Conservation (phyloP, 2,113 vertebrate genomes). For the Sarotherodon lohbergeri region DNA sequence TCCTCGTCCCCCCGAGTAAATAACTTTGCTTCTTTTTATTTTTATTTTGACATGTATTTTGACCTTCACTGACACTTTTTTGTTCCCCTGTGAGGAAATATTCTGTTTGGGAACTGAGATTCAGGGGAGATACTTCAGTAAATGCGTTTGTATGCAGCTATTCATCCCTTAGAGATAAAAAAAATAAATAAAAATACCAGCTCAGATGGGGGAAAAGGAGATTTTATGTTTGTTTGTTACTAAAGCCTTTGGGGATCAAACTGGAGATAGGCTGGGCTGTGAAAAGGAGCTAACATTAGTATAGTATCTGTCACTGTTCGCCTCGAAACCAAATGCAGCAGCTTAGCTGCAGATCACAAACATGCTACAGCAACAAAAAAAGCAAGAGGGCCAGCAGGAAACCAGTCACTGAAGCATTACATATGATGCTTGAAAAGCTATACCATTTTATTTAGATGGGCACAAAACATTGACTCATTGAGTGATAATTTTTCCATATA, state of each 20-base stretch:
- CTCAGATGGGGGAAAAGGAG: slow-evolving; percentile 23
- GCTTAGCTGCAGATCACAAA: slow-evolving; percentile 23
- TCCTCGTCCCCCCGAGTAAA: slow-evolving; percentile 9
- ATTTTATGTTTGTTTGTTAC: slow-evolving; percentile 12
- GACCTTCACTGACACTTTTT: slow-evolving; percentile 42
- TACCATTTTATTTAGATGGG: not conserved
- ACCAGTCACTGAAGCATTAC: not conserved
- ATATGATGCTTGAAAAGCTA: not conserved
- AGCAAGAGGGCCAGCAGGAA: not conserved
- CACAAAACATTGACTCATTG: not conserved
- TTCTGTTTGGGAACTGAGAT: not conserved
- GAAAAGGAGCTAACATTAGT: slow-evolving; percentile 46
- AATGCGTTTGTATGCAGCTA: not conserved
- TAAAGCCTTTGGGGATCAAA: slow-evolving; percentile 33
- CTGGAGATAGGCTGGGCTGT: slow-evolving; percentile 13
- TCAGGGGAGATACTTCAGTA: not conserved
- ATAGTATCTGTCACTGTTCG: slow-evolving; percentile 3
- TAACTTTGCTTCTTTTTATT: slow-evolving; percentile 1
- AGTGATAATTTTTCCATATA: not conserved
- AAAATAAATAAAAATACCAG: not conserved
- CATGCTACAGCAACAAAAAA: slow-evolving; percentile 10
- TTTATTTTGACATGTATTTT: slow-evolving; percentile 17
- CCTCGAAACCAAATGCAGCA: slow-evolving; percentile 25
- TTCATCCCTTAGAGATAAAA: not conserved
- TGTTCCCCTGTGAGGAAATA: not conserved